These are phyloP conservation scores for Epizoanthus fatuus DNA, from an alignment of 92 coral and sea anemone species.

Conservation along the genomic window DNA sequence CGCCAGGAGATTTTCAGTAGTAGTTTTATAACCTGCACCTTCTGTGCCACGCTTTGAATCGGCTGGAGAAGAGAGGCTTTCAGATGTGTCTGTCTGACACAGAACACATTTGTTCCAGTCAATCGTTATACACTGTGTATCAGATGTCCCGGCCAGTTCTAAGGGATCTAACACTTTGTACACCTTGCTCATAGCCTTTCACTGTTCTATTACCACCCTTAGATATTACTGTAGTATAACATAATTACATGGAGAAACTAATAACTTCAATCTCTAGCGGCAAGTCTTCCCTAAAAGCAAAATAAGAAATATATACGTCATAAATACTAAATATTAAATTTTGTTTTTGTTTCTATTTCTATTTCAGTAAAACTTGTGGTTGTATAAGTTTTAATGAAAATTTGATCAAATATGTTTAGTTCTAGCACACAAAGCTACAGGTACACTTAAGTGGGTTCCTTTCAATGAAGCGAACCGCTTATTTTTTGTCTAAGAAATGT, in stretches of 20 bases:
- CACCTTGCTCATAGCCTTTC: not conserved
- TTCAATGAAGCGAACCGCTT: not conserved
- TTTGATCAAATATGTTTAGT: too few relatives aligned
- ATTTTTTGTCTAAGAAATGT: not conserved
- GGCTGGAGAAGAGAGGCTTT: slow-evolving; percentile 61
- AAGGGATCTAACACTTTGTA: too few relatives aligned
- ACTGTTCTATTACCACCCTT: not conserved
- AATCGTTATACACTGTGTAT: not conserved
- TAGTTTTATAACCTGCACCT: slow-evolving; percentile 52
- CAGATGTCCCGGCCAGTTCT: not conserved
- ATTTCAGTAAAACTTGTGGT: too few relatives aligned
- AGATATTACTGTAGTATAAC: too few relatives aligned
- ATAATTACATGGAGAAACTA: too few relatives aligned
- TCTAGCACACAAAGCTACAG: not conserved
- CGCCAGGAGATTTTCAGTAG: slow-evolving; percentile 31
- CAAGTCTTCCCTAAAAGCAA: too few relatives aligned
- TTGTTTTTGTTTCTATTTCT: too few relatives aligned
- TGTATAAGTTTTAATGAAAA: too few relatives aligned
- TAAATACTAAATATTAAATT: too few relatives aligned
- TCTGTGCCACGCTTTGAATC: slow-evolving; percentile 42
- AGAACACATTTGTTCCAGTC: slow-evolving; percentile 63
- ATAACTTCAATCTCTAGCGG: too few relatives aligned
- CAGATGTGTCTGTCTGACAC: slow-evolving; percentile 67
- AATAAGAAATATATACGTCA: too few relatives aligned
- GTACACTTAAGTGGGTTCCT: slow-evolving; percentile 3